Conservation (phyloP, 2,113 vertebrate species). For the Cyprinodon variegatus region DNA sequence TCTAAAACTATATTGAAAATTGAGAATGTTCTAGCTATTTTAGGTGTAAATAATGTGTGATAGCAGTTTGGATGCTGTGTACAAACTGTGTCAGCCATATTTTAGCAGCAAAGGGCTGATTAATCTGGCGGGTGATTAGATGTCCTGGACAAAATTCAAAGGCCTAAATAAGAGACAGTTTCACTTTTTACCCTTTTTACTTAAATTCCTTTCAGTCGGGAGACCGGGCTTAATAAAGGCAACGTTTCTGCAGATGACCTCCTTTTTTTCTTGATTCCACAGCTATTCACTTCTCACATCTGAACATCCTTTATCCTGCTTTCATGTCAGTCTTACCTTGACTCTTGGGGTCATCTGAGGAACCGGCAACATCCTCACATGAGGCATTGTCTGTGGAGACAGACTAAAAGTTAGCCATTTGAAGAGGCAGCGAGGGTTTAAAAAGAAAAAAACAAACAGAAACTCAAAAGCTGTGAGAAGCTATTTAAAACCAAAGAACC, state of each 20-base stretch:
- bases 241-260: constrained; percentile 37
- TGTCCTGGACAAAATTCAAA: constrained; percentile 50
- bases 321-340: constrained; percentile 83
- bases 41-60: constrained; percentile 15
- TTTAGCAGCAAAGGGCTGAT: constrained; percentile 25
- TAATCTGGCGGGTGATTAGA: constrained; percentile 53
- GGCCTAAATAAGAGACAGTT: constrained; percentile 58
- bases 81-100: constrained; percentile 58
- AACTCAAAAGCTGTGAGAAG: neutral
- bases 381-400: constrained; percentile 84
- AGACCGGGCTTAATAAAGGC: constrained; percentile 46
- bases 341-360: constrained; percentile 87
- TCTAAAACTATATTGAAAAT: neutral
- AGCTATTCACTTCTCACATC: neutral
- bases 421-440: neutral
- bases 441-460: neutral
- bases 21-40: neutral
- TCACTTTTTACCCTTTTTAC: constrained; percentile 21
- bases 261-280: constrained; percentile 10
- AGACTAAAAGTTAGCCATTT: neutral
- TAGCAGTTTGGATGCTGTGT: constrained; percentile 23
- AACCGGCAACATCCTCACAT: constrained; percentile 89
- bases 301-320: neutral
- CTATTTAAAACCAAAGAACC: neutral
- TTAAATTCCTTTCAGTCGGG: constrained; percentile 30